Conservation (phyloP, 2,797 vertebrate genomes). For the Falco biarmicus region DNA sequence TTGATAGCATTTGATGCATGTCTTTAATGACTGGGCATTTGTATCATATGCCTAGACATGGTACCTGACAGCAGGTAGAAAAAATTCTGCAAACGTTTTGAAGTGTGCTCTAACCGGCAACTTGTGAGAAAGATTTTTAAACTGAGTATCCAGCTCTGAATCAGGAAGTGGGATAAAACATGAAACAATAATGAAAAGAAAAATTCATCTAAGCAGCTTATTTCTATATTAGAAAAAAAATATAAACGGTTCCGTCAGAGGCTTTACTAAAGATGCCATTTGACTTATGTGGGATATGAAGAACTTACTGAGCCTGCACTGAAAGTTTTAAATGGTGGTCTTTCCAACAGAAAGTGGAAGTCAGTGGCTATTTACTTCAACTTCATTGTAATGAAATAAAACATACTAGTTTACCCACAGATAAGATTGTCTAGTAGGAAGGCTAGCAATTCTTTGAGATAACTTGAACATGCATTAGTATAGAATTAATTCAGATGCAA, state of each 20-base stretch:
- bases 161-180: conserved; percentile 18
- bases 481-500: neutral
- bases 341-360: conserved; percentile 43
- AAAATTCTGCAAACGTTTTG: conserved; percentile 18
- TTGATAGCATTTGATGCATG: neutral
- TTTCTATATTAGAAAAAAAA: conserved; percentile 9
- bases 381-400: conserved; percentile 47
- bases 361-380: neutral
- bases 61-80: conserved; percentile 39
- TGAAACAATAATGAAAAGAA: conserved; percentile 13
- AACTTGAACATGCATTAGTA: neutral
- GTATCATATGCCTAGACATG: neutral
- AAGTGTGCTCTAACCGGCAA: neutral
- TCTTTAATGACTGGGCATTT: neutral
- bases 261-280: conserved; percentile 1
- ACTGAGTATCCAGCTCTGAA: neutral
- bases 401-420: neutral
- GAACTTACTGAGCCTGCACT: conserved; percentile 20
- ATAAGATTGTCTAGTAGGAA: neutral
- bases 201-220: neutral
- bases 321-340: neutral
- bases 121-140: neutral
- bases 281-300: conserved; percentile 9
- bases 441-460: neutral
- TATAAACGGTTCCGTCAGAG: neutral